These are phyloP conservation scores for Erebia ligea DNA, from an alignment of 2,888 invertebrate genomes.

Conservation along the genomic window DNA sequence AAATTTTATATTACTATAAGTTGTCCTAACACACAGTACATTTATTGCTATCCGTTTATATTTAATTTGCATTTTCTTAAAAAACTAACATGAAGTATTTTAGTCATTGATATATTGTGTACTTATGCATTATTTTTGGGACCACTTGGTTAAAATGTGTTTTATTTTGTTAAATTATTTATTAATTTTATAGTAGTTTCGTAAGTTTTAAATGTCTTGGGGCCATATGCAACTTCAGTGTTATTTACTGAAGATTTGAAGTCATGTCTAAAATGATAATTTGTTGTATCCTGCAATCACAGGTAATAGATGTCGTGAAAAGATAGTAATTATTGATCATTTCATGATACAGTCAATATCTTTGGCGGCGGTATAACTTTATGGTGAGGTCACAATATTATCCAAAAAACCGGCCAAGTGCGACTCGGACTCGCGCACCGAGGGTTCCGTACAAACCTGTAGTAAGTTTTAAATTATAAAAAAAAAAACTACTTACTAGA, in stretches of 20 bases:
- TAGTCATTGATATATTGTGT: slow-evolving; percentile 12
- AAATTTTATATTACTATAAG: neutral
- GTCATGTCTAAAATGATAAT: slow-evolving; percentile 12
- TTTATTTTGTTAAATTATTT: slow-evolving; percentile 23
- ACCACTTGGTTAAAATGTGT: slow-evolving; percentile 18
- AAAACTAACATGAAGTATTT: slow-evolving; percentile 3
- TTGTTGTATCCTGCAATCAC: neutral
- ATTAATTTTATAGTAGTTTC: slow-evolving; percentile 16
- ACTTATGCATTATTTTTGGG: slow-evolving; percentile 19
- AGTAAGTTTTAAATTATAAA: too few species aligned
- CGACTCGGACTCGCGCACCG: too few species aligned
- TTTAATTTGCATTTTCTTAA: neutral
- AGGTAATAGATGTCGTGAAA: neutral
- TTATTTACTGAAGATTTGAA: slow-evolving; percentile 10
- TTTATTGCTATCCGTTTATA: neutral
- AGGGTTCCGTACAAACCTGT: too few species aligned
- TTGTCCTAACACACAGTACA: neutral
- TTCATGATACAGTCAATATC: too few species aligned
- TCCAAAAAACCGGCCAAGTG: too few species aligned
- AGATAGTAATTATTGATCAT: too few species aligned
- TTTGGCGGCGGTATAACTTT: too few species aligned
- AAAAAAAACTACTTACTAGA: too few species aligned
- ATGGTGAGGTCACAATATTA: too few species aligned
- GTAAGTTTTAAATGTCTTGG: slow-evolving; percentile 22
- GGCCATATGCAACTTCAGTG: slow-evolving; percentile 24